phyloP scores from a whole-genome alignment of 2,797 vertebrate genomes.

The Gambusia yucatana region DNA sequence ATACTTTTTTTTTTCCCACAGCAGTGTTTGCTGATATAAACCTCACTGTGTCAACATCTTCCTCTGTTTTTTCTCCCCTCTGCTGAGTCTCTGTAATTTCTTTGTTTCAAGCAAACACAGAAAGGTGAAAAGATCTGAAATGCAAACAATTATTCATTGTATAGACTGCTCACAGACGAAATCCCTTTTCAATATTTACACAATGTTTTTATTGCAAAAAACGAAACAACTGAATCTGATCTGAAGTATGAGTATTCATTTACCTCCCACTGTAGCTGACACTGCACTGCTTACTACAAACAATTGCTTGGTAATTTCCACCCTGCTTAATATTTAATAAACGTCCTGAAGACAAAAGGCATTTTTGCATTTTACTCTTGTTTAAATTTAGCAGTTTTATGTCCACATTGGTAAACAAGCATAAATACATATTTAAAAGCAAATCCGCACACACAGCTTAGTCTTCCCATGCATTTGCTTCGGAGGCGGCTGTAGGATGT shows the following conservation, averaged over 20 bases:
- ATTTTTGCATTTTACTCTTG: background rate
- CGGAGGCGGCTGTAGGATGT: conserved; percentile 17
- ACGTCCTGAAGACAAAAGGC: conserved; percentile 50
- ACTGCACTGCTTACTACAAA: conserved; percentile 43
- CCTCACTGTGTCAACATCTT: background rate
- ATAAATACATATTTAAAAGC: conserved; percentile 18
- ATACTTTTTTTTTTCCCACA: background rate
- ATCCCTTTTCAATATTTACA: background rate
- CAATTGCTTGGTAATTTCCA: conserved; percentile 57
- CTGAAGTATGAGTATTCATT: conserved; percentile 22
- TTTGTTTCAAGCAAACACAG: conserved; percentile 16
- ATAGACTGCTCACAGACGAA: background rate
- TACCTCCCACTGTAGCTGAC: conserved; percentile 16
- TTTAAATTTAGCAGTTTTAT: conserved; percentile 28
- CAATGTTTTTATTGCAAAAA: conserved; percentile 1
- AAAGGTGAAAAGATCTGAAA: conserved; percentile 10
- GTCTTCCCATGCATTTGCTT: conserved; percentile 62
- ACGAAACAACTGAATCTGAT: conserved; percentile 21
- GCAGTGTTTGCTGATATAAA: conserved; percentile 1
- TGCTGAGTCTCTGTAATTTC: background rate
- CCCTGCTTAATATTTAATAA: conserved; percentile 39
- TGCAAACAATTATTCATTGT: conserved; percentile 3
- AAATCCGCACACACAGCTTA: conserved; percentile 18
- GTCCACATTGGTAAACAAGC: conserved; percentile 20
- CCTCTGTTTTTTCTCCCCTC: background rate